Evolutionary conservation across 1,140 invertebrate genomes (phyloP).

Genomic region (Sitophilus oryzae): DNA sequence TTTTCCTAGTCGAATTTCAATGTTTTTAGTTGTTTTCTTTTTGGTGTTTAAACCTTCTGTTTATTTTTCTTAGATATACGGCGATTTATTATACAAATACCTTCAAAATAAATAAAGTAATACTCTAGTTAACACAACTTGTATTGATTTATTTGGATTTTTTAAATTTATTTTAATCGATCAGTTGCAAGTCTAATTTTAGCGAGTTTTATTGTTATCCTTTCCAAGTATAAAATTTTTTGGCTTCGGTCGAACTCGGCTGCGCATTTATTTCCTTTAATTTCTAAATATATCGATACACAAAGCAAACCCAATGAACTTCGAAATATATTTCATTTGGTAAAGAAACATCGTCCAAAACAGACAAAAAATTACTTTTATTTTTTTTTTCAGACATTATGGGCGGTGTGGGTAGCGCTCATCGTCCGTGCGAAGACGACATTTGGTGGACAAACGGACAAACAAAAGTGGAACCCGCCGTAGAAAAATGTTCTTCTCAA

Average conservation of each 20-base stretch:
- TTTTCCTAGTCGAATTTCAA: no score
- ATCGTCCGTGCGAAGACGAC: slow-evolving; percentile 5
- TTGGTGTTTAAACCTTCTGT: no score
- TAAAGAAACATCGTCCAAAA: background rate
- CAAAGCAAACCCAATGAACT: slow-evolving; percentile 17
- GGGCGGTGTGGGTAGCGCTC: slow-evolving; percentile 4
- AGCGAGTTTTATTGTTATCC: no score
- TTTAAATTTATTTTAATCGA: no score
- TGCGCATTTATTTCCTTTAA: slow-evolving; percentile 17
- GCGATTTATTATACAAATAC: no score
- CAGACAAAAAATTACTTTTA: background rate
- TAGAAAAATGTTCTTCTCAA: background rate
- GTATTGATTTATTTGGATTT: no score
- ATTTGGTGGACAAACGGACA: slow-evolving; percentile 11
- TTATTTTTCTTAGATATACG: no score
- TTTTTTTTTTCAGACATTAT: background rate
- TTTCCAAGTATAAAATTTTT: slow-evolving; percentile 9
- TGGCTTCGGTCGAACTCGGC: background rate
- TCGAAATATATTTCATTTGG: slow-evolving; percentile 4
- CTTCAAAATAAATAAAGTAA: no score
- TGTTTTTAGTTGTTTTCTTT: no score
- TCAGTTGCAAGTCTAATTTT: no score
- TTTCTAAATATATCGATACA: slow-evolving; percentile 17
- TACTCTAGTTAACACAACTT: no score
- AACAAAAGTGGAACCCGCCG: slow-evolving; percentile 42